A percentile compares a stretch with the other conserved stretches of the same genome.
Conservation (phyloP, 2,888 invertebrate genomes). For the Caenorhabditis doughertyi region DNA sequence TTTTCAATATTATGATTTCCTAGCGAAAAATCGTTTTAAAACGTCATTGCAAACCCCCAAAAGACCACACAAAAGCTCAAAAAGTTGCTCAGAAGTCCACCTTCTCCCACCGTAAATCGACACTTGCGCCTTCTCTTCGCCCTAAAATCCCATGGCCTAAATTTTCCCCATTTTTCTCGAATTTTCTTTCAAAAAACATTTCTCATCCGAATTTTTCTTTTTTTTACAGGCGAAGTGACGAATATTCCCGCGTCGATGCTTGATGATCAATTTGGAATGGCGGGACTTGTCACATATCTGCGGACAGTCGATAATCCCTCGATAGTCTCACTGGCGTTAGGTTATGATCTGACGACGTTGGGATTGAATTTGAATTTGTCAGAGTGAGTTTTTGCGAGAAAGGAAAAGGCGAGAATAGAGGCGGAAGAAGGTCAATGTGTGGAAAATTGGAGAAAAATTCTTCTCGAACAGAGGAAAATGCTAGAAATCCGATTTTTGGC, state of each 20-base stretch:
- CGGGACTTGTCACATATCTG: slow-evolving; percentile 97
- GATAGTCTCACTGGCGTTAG: slow-evolving; percentile 95
- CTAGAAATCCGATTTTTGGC: too few species aligned
- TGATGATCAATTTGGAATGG: slow-evolving; percentile 99
- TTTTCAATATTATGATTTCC: too few species aligned
- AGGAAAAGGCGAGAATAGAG: too few species aligned
- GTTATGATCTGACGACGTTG: slow-evolving; percentile 97
- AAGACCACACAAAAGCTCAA: too few species aligned
- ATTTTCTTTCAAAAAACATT: not conserved
- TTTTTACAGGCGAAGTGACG: slow-evolving; percentile 91
- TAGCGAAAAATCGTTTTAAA: too few species aligned
- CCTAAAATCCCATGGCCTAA: not conserved
- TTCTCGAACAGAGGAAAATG: too few species aligned
- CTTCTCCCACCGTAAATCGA: too few species aligned
- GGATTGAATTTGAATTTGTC: slow-evolving; percentile 98
- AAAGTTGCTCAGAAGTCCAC: too few species aligned
- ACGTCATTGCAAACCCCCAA: too few species aligned
- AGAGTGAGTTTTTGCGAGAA: slow-evolving; percentile 87
- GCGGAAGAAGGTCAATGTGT: too few species aligned
- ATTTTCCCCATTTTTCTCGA: not conserved
- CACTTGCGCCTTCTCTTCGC: too few species aligned
- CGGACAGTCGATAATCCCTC: slow-evolving; percentile 97
- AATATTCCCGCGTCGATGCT: slow-evolving; percentile 99
- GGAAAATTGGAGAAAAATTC: too few species aligned
- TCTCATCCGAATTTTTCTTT: not conserved